phyloP scores from a whole-genome alignment of 2,888 invertebrate genomes.

The Bellardia bayeri region DNA sequence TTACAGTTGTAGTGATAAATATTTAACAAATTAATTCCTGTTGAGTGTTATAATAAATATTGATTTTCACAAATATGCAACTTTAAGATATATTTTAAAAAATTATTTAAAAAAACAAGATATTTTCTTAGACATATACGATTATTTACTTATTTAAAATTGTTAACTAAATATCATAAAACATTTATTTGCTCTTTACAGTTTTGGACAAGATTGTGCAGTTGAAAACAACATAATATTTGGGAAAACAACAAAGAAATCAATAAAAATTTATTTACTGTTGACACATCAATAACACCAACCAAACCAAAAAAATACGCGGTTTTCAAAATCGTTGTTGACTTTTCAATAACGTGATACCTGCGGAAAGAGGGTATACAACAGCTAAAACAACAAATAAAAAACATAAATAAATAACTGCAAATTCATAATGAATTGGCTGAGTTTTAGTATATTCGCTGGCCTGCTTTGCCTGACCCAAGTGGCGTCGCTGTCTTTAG shows the following conservation, averaged over 20 bases:
- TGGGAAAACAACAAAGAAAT: constrained; percentile 43
- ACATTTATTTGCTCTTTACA: constrained; percentile 64
- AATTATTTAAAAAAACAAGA: constrained; percentile 11
- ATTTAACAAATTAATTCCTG: not conserved
- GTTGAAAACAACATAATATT: constrained; percentile 7
- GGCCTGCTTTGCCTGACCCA: constrained; percentile 79
- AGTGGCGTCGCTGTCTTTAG: constrained; percentile 83
- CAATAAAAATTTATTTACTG: constrained; percentile 62
- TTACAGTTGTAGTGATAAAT: constrained; percentile 31
- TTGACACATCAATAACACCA: constrained; percentile 63
- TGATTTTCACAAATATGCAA: constrained; percentile 36
- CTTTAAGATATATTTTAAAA: not conserved
- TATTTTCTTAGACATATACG: not conserved
- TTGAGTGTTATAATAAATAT: constrained; percentile 64
- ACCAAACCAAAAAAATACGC: constrained; percentile 17
- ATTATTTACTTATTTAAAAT: constrained; percentile 10
- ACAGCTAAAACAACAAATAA: not conserved
- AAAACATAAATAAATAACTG: constrained; percentile 59
- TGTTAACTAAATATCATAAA: constrained; percentile 49
- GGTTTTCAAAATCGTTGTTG: constrained; percentile 53
- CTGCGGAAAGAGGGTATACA: not conserved
- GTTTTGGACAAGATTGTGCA: constrained; percentile 70
- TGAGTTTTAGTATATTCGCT: constrained; percentile 78
- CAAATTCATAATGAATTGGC: constrained; percentile 79
- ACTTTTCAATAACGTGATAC: constrained; percentile 51